A percentile compares a stretch with the other conserved stretches of the same genome.
Conservation (phyloP, 2,888 invertebrate genomes). For the Drepana falcataria region DNA sequence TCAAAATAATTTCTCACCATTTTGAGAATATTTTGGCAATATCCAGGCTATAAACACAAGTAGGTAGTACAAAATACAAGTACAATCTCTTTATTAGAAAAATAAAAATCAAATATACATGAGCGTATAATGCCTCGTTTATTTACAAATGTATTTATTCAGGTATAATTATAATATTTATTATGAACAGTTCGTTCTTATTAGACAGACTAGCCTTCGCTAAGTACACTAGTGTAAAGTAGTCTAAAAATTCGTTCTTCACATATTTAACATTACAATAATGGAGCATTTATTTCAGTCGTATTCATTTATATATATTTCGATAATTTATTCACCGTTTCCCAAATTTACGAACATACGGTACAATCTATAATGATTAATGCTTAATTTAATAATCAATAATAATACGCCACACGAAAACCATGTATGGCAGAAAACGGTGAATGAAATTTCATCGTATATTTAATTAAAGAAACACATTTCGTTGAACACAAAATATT, state of each 20-base stretch:
- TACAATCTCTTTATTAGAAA: background rate
- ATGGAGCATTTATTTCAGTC: slow-evolving; percentile 56
- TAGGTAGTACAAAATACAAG: too few species aligned
- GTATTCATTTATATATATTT: slow-evolving; percentile 25
- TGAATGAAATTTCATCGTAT: slow-evolving; percentile 13
- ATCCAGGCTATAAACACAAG: background rate
- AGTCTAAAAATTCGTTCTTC: slow-evolving; percentile 69
- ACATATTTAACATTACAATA: slow-evolving; percentile 37
- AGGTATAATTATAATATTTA: slow-evolving; percentile 23
- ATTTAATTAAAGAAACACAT: slow-evolving; percentile 33
- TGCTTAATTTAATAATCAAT: too few species aligned
- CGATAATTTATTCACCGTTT: background rate
- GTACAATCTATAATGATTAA: too few species aligned
- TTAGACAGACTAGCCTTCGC: slow-evolving; percentile 72
- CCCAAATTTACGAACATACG: background rate
- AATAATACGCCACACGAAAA: too few species aligned
- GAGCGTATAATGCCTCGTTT: slow-evolving; percentile 52
- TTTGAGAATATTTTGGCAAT: background rate
- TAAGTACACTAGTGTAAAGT: slow-evolving; percentile 47
- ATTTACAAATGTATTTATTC: slow-evolving; percentile 40
- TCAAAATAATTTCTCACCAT: background rate
- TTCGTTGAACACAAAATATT: slow-evolving; percentile 69
- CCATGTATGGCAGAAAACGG: too few species aligned
- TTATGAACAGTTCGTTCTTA: slow-evolving; percentile 65
- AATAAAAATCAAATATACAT: slow-evolving; percentile 21